Evolutionary conservation across 1,140 invertebrate species (phyloP), one percentile per base, ranked within the genome.

Genomic region (Musca vetustissima): DNA sequence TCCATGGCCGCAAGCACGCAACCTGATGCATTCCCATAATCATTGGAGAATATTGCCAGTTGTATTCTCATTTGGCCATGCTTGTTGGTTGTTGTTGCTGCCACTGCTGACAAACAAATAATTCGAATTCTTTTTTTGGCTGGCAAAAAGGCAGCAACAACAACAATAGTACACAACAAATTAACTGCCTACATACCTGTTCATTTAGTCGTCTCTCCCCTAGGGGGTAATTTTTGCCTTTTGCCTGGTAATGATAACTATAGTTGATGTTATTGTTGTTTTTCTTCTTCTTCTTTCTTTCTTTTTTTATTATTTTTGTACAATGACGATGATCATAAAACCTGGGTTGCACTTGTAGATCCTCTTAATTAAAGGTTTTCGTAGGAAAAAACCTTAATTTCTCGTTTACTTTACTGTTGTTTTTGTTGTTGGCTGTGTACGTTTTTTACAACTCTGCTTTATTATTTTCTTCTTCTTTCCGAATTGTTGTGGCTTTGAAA

Each of bases 141-240:
- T 52, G 21, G 21, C 49, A 52, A 52, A 52, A 52, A 43, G 36
- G 13, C 36, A 43, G 11, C 6, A 3, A 49, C 49, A 52, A 52
- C 15, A 49, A 49, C 28, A 28, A 49, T 6, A 49, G 2, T 2
- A 15, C 15, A 19, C 17, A 59, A 59, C 25, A 61, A 61, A 61
- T 36, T 61, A 61, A 61, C 57, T 61, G 57, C 57, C 57, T 61
- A 61, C 57, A 32, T 61, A 61, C 57, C 57, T 61, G 57, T 61
- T 61, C 57, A 61, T 36, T 17, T 36, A n/a, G 11, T 57, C 22
- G 36, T 43, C 36, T 43, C 36, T 43, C 53, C 53, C 53, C 24
- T 25, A 13, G 49, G 17, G 49, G 19, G 49, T 28, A 28, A n/a
- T n/a, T n/a, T n/a, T n/a, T n/a, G n/a, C n/a, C n/a, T 52, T 52